Evolutionary conservation across 2,797 vertebrate species (phyloP), one percentile per base, ranked within the genome.

Genomic region (Yasuhikotakia modesta): DNA sequence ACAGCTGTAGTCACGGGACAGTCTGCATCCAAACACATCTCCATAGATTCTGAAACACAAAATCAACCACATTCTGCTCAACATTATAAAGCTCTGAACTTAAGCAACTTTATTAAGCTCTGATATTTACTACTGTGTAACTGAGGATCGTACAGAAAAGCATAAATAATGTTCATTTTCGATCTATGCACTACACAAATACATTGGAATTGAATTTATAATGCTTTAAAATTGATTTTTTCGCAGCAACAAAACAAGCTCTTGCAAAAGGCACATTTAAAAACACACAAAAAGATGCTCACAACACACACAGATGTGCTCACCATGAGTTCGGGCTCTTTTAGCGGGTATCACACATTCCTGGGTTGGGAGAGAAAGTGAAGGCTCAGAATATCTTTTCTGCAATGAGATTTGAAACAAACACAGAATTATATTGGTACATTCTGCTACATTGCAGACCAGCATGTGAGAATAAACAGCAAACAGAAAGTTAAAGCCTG

Each of bases 1-100:
- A 98, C 93, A 1, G 91, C 89, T 71, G 90, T 90, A 89, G 89
- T 79, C 16, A 89, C 85, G 60, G 96, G 96, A 77, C 96, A 96
- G 83, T 99, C 97, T 0, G 95, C 88, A 87, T 98, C 96, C 48
- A 96, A 88, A 79, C 93, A 95, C 78, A 88, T 89, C 70, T 98
- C 96, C 86, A 93, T 68, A 43, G 89, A 88, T 68, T 95, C 95
- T 97, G 85, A 72, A 87, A 74, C 21, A 83, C 35, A 85, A 73
- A 60, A 78, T 48, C 17, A 48, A 60, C 4, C 7, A 43, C 10
- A 60, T 21, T 70, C 5, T 39, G 27, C 43, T 64, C 1, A 64
- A 35, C 52, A 21, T 24, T 58, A 5, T 12, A 5, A 57, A 43
- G 39, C 39, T 8, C 6, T 6, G 10, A 39, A 6, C 35, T 39